Evolutionary conservation across 1,140 invertebrate genomes (phyloP).

Genomic region (Lordiphosa mommai): DNA sequence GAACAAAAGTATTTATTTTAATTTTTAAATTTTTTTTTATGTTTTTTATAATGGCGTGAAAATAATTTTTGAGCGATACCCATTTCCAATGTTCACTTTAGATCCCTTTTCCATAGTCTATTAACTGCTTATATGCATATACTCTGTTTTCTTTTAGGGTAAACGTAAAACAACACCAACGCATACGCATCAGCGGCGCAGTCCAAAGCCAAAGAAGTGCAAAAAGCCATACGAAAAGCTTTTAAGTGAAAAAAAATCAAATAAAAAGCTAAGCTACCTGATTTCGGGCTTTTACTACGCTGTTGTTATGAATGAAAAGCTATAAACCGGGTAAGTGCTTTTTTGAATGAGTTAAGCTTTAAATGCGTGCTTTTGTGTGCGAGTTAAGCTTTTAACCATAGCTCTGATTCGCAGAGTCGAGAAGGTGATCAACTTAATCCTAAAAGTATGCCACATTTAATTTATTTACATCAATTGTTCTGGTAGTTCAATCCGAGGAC

Average conservation of each 20-base stretch:
- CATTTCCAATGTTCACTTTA: too few species aligned
- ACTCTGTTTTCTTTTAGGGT: not conserved
- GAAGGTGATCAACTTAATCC: too few species aligned
- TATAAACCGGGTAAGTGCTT: not conserved
- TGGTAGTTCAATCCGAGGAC: too few species aligned
- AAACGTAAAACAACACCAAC: conserved; percentile 4
- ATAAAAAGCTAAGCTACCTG: not conserved
- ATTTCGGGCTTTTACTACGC: not conserved
- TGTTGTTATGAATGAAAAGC: conserved; percentile 2
- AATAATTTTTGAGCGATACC: too few species aligned
- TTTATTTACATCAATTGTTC: too few species aligned
- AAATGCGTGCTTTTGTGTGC: not conserved
- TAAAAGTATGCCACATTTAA: too few species aligned
- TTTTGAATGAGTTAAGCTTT: not conserved
- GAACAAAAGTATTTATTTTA: not conserved
- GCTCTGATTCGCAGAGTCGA: too few species aligned
- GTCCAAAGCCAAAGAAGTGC: conserved; percentile 6
- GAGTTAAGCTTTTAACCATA: not conserved
- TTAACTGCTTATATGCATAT: not conserved
- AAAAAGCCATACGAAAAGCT: conserved; percentile 12
- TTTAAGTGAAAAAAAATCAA: not conserved
- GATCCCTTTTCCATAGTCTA: too few species aligned
- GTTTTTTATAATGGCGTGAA: not conserved
- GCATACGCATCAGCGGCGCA: not conserved
- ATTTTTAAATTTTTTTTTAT: not conserved